A percentile compares a stretch with the other conserved stretches of the same genome.
Evolutionary conservation across 2,888 invertebrate genomes (phyloP).

Genomic region (Myathropa florea): DNA sequence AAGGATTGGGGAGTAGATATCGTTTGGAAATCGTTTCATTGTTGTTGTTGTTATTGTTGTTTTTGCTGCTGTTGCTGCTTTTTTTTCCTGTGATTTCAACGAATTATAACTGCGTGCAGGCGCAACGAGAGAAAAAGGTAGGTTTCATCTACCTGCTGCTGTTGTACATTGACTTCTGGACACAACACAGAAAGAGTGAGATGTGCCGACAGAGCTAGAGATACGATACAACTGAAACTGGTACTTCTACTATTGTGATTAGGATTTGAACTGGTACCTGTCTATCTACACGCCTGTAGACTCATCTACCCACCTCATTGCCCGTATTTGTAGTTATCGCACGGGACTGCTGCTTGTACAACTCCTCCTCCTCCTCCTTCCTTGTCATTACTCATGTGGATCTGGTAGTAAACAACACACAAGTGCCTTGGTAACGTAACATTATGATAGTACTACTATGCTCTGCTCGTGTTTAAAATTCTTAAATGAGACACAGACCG

Average conservation of each 20-base stretch:
- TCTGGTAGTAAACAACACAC: slow-evolving; percentile 45
- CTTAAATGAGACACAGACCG: slow-evolving; percentile 34
- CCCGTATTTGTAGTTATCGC: slow-evolving; percentile 66
- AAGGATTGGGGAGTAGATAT: slow-evolving; percentile 53
- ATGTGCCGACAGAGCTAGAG: slow-evolving; percentile 26
- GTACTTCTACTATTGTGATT: slow-evolving; percentile 67
- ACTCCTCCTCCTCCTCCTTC: slow-evolving; percentile 8
- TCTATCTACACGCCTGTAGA: slow-evolving; percentile 49
- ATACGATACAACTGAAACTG: slow-evolving; percentile 56
- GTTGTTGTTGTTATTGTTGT: neutral
- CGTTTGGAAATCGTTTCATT: slow-evolving; percentile 21
- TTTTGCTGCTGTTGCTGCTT: neutral
- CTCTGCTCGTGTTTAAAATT: slow-evolving; percentile 48
- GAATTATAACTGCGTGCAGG: slow-evolving; percentile 40
- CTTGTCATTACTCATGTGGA: neutral
- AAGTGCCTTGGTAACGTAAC: slow-evolving; percentile 57
- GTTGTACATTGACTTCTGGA: slow-evolving; percentile 68
- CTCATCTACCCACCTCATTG: slow-evolving; percentile 65
- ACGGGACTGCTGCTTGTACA: slow-evolving; percentile 17
- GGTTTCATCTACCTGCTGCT: slow-evolving; percentile 63
- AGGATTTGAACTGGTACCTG: slow-evolving; percentile 56
- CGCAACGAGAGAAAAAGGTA: slow-evolving; percentile 26
- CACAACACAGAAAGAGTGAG: slow-evolving; percentile 47
- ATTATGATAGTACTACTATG: slow-evolving; percentile 60
- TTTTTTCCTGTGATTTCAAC: neutral